phyloP scores from a whole-genome alignment of 2,113 vertebrate genomes.

The Dendropsophus ebraccatus region DNA sequence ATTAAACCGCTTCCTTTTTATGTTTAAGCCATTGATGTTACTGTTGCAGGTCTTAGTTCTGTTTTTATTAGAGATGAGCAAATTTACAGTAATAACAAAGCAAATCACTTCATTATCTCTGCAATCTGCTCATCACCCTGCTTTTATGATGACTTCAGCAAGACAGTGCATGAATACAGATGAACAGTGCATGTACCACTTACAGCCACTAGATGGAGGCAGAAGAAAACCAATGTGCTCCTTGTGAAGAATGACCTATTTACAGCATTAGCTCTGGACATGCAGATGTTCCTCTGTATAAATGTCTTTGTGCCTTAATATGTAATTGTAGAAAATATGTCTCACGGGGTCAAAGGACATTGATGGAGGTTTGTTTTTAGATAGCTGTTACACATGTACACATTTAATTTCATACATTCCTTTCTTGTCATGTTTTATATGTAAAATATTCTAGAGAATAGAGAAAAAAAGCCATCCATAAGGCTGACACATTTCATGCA shows the following conservation, averaged over 20 bases:
- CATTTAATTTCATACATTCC: neutral
- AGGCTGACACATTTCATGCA: neutral
- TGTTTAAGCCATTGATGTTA: neutral
- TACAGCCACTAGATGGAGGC: neutral
- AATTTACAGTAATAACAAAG: too few relatives aligned
- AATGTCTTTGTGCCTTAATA: neutral
- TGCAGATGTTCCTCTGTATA: neutral
- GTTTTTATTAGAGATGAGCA: too few relatives aligned
- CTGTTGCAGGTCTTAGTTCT: neutral
- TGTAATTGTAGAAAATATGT: neutral
- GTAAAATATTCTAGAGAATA: neutral
- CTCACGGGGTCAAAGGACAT: neutral
- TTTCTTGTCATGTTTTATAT: neutral
- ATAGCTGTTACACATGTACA: neutral
- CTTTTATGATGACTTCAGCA: too few relatives aligned
- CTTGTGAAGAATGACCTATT: conserved; percentile 4
- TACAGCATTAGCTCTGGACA: neutral
- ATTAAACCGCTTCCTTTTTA: too few relatives aligned
- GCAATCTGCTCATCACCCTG: too few relatives aligned
- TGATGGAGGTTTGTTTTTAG: neutral
- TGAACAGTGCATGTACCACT: too few relatives aligned
- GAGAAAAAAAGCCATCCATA: neutral
- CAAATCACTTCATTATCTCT: too few relatives aligned
- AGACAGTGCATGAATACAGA: too few relatives aligned
- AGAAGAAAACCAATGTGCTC: neutral